A percentile compares a stretch with the other conserved stretches of the same genome.
These are phyloP conservation scores for Pentalonia nigronervosa DNA, from an alignment of 1,140 invertebrate genomes.

Conservation along the genomic window DNA sequence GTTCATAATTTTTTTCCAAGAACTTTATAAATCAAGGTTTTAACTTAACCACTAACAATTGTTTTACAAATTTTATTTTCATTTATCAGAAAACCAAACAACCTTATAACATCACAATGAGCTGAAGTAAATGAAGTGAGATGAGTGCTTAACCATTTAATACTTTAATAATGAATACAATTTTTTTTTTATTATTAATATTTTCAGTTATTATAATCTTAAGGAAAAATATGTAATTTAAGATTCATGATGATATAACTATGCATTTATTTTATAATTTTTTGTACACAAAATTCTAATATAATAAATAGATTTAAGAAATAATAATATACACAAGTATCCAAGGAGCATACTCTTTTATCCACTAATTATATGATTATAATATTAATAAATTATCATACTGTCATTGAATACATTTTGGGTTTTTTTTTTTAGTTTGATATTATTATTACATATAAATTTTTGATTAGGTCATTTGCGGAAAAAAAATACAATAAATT, in stretches of 20 bases:
- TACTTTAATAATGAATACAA: too few relatives aligned
- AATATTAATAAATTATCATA: not conserved
- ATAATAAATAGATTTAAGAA: too few relatives aligned
- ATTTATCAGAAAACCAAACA: not conserved
- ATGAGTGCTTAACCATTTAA: too few relatives aligned
- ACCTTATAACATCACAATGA: not conserved
- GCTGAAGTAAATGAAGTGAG: too few relatives aligned
- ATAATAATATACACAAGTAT: not conserved
- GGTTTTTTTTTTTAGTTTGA: not conserved
- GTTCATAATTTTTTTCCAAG: not conserved
- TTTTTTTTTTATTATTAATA: too few relatives aligned
- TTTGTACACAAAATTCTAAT: not conserved
- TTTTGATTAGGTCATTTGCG: not conserved
- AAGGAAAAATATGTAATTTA: too few relatives aligned
- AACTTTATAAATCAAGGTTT: not conserved
- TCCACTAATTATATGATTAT: not conserved
- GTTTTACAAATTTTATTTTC: not conserved
- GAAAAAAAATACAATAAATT: not conserved
- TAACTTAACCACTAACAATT: not conserved
- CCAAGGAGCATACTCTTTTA: not conserved
- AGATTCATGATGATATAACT: too few relatives aligned
- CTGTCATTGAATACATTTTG: not conserved
- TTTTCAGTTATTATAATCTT: too few relatives aligned
- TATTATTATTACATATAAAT: not conserved
- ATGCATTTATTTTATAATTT: too few relatives aligned